Evolutionary conservation across 2,888 invertebrate genomes (phyloP), one percentile per base, ranked within the genome.

Genomic region (Heliconius aoede): DNA sequence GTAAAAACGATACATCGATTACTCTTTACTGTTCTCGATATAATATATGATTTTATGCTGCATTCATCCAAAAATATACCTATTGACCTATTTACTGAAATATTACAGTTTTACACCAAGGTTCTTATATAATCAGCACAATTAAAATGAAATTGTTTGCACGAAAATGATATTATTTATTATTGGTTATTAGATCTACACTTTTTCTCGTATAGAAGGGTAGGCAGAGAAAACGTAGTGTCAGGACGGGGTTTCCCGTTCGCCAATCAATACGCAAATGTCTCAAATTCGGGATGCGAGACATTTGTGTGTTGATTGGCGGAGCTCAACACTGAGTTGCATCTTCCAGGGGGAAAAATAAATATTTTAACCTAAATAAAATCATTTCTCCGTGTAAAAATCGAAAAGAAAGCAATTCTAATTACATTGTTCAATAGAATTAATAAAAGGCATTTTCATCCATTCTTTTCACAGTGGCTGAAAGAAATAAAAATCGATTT

Each of bases 21-120:
- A n/a, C n/a, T 32, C 13, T 64, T 32, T 64, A 64, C 32, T 1
- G 11, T n/a, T 32, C 13, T 32, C 64, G 9, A 64, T 64, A 64
- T 4, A 64, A 64, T 64, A 64, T 4, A 64, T 64, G 26, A n/a
- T 64, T n/a, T 64, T 32, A 61, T 61, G 26, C 26, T 64, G 21
- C n/a, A 64, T 32, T n/a, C 21, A 64, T 24, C 30, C 46, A 46
- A 46, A 46, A 11, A 32, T 4, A 64, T 64, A 64, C 11, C 32
- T 13, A 64, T 13, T 64, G 64, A 32, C 64, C 32, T 64, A 64
- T 5, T 64, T 32, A 64, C 0, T 32, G n/a, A 64, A n/a, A 64
- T 9, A 1, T 26, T 28, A 61, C 11, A 30, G 3, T 8, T 30
- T 24, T 32, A 32, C 32, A 32, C 9, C 32, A 2, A 36, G 36